Base-by-base conservation (phyloP, 2,797 vertebrate genomes). In the Alcedo quadribrachys region DNA sequence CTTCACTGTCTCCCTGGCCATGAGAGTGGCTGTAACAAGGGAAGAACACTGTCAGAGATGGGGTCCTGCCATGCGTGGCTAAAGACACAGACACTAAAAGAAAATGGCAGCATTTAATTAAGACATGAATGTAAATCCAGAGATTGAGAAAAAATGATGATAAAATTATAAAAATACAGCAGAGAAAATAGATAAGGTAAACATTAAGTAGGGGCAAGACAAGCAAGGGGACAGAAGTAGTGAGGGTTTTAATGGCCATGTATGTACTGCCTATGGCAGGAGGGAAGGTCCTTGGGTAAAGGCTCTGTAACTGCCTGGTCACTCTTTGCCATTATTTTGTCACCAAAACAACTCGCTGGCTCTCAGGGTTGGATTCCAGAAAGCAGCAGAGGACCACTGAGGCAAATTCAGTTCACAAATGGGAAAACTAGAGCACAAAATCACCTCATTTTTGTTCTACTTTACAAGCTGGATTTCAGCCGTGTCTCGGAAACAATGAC, bases 11-110 rank as follows among this genome's bases (percentile, higher is more conserved):
- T 69, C 70, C 24, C 60, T 79, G 60, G 35, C 35, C 7, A 1
- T 48, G 35, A 21, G 43, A 0, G 0, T 25, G 58, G 46, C 35
- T 65, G 30, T 25, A 24, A 11, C 12, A 51, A 30, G 24, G n/a
- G 37, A 46, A 42, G 73, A 76, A 7, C 9, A 9, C 32, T 6
- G 15, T n/a, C 40, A 43, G 51, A 28, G 28, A 2, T 7, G 32
- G 25, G 69, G 43, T 25, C 48, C 53, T 76, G 42, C 40, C 43
- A 11, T 15, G 35, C 0, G 0, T 22, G 71, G 30, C 76, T 82
- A 24, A 70, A 55, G 66, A 21, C 5, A 51, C 50, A 51, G 22
- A 11, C 45, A 18, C 11, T 9, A 11, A 76, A 73, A 70, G n/a
- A 46, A 80, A 85, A 71, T 2, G 11, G 18, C 27, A 89, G 20